Conservation (phyloP, 2,113 vertebrate genomes). For the Alouatta palliata region DNA sequence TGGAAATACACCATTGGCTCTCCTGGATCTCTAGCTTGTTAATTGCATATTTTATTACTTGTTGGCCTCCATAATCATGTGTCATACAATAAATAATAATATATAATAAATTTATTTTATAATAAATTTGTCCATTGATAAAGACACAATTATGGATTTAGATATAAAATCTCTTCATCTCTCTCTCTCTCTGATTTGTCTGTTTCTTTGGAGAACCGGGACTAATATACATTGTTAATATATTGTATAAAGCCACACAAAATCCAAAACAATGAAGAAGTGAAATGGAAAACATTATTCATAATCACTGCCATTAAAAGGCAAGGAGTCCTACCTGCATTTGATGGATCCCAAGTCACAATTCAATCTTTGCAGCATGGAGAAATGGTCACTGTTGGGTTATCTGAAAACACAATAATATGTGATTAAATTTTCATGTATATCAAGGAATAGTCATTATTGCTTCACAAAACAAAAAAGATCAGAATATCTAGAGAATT, state of each 20-base stretch:
- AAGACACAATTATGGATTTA: background rate
- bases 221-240: background rate
- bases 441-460: background rate
- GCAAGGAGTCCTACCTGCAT: background rate
- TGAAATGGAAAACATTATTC: background rate
- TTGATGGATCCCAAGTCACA: background rate
- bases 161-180: background rate
- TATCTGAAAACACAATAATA: background rate
- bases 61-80: background rate
- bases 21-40: accelerated
- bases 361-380: background rate
- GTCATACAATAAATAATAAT: background rate
- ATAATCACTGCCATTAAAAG: background rate
- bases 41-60: background rate
- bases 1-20: background rate
- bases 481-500: background rate
- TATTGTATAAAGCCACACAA: background rate
- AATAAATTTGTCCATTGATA: background rate
- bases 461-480: background rate
- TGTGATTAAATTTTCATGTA: background rate
- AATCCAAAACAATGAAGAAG: background rate
- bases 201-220: background rate
- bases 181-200: background rate
- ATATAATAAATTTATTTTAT: background rate
- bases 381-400: background rate